Percentiles rank a stretch among this genome's conserved stretches.
These are phyloP conservation scores for Magallana gigas DNA, from an alignment of 1,140 invertebrate species.

Conservation along the genomic window DNA sequence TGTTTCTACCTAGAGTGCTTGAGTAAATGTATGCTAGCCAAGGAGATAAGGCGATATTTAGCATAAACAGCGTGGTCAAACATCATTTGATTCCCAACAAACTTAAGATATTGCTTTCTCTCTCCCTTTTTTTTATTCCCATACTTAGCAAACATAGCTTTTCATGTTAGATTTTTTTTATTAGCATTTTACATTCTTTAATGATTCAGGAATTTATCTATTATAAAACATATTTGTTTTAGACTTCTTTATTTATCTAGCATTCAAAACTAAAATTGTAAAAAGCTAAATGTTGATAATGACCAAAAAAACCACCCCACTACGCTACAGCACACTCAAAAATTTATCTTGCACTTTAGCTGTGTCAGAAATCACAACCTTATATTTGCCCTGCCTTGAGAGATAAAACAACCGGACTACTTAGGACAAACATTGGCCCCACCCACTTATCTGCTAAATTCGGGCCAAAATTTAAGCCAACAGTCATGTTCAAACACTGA, in stretches of 20 bases:
- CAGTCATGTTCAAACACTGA: slow-evolving; percentile 30
- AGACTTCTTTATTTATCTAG: too few species aligned
- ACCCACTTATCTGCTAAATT: slow-evolving; percentile 33
- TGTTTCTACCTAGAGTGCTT: slow-evolving; percentile 21
- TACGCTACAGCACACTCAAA: background rate
- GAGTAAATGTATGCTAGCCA: slow-evolving; percentile 19
- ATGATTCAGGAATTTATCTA: too few species aligned
- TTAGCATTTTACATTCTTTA: background rate
- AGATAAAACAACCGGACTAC: slow-evolving; percentile 13
- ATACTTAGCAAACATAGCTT: background rate
- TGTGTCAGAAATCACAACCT: slow-evolving; percentile 3
- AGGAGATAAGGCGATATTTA: slow-evolving; percentile 21
- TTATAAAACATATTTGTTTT: too few species aligned
- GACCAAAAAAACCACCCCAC: too few species aligned
- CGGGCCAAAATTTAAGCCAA: slow-evolving; percentile 33
- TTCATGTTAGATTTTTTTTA: background rate
- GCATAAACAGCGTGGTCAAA: slow-evolving; percentile 27
- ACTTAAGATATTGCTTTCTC: background rate
- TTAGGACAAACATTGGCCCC: slow-evolving; percentile 28
- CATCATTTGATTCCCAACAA: slow-evolving; percentile 16
- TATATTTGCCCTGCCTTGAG: background rate
- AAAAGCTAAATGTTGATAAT: too few species aligned
- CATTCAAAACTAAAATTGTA: too few species aligned
- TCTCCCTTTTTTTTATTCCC: background rate
- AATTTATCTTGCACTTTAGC: slow-evolving; percentile 33